These are phyloP conservation scores for Lacanobia oleracea DNA, from an alignment of 2,888 invertebrate species.

Conservation along the genomic window DNA sequence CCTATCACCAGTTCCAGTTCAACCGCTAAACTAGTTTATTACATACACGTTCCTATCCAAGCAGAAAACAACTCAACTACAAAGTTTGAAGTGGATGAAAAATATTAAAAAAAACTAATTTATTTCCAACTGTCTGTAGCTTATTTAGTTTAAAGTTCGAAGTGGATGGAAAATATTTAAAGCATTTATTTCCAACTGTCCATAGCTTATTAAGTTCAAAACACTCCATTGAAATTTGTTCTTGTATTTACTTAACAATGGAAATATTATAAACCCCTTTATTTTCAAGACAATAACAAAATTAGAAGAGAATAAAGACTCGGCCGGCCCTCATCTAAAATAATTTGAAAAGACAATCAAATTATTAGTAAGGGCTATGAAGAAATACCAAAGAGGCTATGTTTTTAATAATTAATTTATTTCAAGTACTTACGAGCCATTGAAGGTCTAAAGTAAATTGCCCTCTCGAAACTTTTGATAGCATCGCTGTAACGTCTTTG, in stretches of 20 bases:
- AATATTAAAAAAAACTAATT: slow-evolving; percentile 49
- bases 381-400: slow-evolving; percentile 68
- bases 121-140: slow-evolving; percentile 39
- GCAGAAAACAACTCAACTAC: slow-evolving; percentile 36
- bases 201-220: slow-evolving; percentile 43
- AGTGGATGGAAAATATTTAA: slow-evolving; percentile 42
- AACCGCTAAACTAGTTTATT: slow-evolving; percentile 43
- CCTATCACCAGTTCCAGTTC: slow-evolving; percentile 33
- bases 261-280: slow-evolving; percentile 59
- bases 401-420: slow-evolving; percentile 72
- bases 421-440: slow-evolving; percentile 95
- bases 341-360: slow-evolving; percentile 68
- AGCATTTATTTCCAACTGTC: slow-evolving; percentile 46
- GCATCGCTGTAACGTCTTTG: slow-evolving; percentile 96
- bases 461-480: slow-evolving; percentile 96
- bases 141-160: slow-evolving; percentile 45
- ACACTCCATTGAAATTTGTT: slow-evolving; percentile 54
- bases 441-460: slow-evolving; percentile 97
- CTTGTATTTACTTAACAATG: slow-evolving; percentile 52
- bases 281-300: slow-evolving; percentile 60
- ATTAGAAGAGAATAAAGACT: slow-evolving; percentile 61
- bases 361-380: slow-evolving; percentile 68
- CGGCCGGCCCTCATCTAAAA: slow-evolving; percentile 59
- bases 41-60: slow-evolving; percentile 41
- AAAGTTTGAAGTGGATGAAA: slow-evolving; percentile 34